Conservation (phyloP, 2,888 invertebrate species). For the Pardosa pseudoannulata region DNA sequence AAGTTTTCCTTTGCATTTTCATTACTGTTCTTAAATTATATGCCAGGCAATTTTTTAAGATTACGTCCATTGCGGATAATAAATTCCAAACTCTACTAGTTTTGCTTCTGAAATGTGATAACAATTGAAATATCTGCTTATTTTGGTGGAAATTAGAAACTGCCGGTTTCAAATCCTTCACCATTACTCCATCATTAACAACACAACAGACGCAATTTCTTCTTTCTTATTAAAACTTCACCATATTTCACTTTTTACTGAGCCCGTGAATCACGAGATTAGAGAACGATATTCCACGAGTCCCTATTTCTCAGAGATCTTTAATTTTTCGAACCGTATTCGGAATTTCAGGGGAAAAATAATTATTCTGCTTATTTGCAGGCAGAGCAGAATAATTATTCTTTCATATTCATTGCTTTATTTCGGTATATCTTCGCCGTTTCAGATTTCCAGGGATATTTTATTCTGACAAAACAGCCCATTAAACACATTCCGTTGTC, state of each 20-base stretch:
- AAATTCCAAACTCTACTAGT: too few species aligned
- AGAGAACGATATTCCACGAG: background rate
- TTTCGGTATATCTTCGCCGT: slow-evolving; percentile 67
- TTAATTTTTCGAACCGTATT: slow-evolving; percentile 13
- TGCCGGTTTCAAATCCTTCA: background rate
- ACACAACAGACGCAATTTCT: background rate
- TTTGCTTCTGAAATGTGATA: too few species aligned
- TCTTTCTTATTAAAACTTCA: slow-evolving; percentile 6
- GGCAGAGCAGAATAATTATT: slow-evolving; percentile 53
- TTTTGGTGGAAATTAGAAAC: background rate
- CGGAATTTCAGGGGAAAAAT: slow-evolving; percentile 23
- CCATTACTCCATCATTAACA: background rate
- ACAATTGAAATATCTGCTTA: too few species aligned
- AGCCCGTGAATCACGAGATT: background rate
- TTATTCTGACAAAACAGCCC: slow-evolving; percentile 69
- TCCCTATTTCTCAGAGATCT: background rate
- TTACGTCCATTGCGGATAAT: too few species aligned
- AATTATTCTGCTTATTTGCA: slow-evolving; percentile 48
- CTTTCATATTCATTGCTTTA: slow-evolving; percentile 70
- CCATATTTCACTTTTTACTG: slow-evolving; percentile 1
- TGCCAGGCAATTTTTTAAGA: too few species aligned
- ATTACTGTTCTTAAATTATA: too few species aligned
- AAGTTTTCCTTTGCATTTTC: too few species aligned
- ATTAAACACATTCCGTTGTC: slow-evolving; percentile 71
- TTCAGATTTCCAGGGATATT: slow-evolving; percentile 69